These are phyloP conservation scores for Epiblema foenella DNA, from an alignment of 2,888 invertebrate species.

Conservation along the genomic window DNA sequence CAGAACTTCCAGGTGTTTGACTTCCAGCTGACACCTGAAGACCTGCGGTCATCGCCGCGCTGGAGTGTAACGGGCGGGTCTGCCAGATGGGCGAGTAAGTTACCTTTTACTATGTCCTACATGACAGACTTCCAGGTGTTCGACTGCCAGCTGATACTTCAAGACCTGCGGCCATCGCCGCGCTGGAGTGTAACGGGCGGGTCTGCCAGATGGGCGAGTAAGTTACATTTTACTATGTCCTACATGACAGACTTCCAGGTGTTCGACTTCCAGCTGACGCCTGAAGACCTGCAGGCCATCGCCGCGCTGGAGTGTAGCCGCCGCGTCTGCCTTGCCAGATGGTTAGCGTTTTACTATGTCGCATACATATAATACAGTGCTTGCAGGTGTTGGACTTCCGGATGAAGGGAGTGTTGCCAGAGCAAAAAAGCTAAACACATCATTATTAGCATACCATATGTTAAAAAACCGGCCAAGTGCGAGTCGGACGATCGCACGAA, in stretches of 20 bases:
- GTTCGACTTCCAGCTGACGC: neutral
- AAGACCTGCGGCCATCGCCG: conserved; percentile 85
- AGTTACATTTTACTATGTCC: conserved; percentile 57
- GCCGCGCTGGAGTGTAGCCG: no score
- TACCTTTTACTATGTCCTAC: conserved; percentile 65
- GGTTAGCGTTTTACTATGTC: no score
- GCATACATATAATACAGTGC: neutral
- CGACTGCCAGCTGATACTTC: conserved; percentile 83
- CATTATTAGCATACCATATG: no score
- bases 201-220: conserved; percentile 86
- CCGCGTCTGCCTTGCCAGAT: no score
- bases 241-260: neutral
- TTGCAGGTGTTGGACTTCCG: neutral
- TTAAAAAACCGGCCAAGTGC: no score
- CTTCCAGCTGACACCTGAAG: conserved; percentile 74
- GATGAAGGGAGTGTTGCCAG: neutral
- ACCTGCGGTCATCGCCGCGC: conserved; percentile 85
- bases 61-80: conserved; percentile 89
- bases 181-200: conserved; percentile 88
- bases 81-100: conserved; percentile 87
- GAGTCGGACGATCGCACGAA: no score
- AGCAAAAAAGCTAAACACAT: no score
- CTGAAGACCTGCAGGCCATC: no score
- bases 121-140: conserved; percentile 85
- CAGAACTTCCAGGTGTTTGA: conserved; percentile 4